A percentile compares a stretch with the other conserved stretches of the same genome.
Conservation (phyloP, 2,113 vertebrate species). For the Pomatorhinus ruficollis region DNA sequence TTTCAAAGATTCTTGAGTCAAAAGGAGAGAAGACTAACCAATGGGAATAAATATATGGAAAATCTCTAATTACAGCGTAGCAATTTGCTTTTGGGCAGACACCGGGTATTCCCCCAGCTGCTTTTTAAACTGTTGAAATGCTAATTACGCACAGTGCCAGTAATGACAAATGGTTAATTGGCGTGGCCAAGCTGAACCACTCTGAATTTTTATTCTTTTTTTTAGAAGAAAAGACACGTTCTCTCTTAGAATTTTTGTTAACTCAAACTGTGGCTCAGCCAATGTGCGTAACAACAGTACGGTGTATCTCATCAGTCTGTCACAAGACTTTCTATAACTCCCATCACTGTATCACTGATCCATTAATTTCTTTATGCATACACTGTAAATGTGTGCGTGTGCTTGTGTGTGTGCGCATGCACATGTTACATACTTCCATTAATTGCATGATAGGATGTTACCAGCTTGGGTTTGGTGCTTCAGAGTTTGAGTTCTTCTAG, state of each 20-base stretch:
- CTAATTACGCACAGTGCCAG: constrained; percentile 41
- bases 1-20: not conserved
- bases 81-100: constrained; percentile 52
- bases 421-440: constrained; percentile 42
- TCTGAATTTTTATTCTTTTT: not conserved
- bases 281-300: not conserved
- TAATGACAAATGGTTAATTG: constrained; percentile 21
- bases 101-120: constrained; percentile 57
- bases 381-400: constrained; percentile 38
- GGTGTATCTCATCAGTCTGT: constrained; percentile 42
- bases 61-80: constrained; percentile 14
- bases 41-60: constrained; percentile 23
- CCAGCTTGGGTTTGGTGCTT: constrained; percentile 54
- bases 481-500: not conserved
- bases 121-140: constrained; percentile 45
- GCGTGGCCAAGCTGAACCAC: not conserved
- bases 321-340: constrained; percentile 27
- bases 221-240: not conserved
- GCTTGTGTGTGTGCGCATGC: constrained; percentile 57
- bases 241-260: constrained; percentile 4
- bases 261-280: constrained; percentile 28
- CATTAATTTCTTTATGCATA: constrained; percentile 66
- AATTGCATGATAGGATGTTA: constrained; percentile 51
- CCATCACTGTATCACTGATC: constrained; percentile 58
- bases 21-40: constrained; percentile 15